These are phyloP conservation scores for Rhea americana DNA, from an alignment of 2,113 vertebrate genomes.

Conservation along the genomic window DNA sequence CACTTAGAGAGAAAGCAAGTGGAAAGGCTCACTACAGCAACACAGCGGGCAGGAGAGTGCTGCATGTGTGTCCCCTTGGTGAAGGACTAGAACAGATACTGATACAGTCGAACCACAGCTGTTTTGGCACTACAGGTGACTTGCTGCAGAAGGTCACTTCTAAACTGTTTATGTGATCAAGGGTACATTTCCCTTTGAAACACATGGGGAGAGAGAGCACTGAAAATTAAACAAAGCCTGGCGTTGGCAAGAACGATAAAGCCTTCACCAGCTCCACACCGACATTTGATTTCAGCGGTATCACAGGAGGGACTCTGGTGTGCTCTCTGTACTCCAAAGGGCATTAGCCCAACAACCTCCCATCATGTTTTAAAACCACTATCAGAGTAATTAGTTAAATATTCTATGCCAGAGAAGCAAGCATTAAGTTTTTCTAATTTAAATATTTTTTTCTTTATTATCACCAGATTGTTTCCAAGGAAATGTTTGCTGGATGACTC, in stretches of 20 bases:
- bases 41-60: neutral
- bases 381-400: neutral
- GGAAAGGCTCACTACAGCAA: neutral
- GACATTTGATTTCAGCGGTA: neutral
- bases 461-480: neutral
- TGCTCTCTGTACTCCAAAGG: neutral
- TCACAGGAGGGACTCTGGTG: fast-evolving
- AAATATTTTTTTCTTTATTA: neutral
- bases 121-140: fast-evolving
- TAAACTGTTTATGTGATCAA: neutral
- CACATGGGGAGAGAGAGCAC: neutral
- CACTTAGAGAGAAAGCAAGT: neutral
- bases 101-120: neutral
- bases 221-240: neutral
- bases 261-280: fast-evolving
- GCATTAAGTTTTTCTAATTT: neutral
- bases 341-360: neutral
- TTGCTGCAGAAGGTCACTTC: neutral
- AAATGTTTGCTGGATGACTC: neutral
- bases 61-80: fast-evolving
- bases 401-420: neutral
- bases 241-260: neutral
- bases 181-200: neutral
- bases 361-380: neutral
- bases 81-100: neutral